Evolutionary conservation across 2,797 vertebrate genomes (phyloP), one percentile per base, ranked within the genome.

Genomic region (Peromyscus nudipes): DNA sequence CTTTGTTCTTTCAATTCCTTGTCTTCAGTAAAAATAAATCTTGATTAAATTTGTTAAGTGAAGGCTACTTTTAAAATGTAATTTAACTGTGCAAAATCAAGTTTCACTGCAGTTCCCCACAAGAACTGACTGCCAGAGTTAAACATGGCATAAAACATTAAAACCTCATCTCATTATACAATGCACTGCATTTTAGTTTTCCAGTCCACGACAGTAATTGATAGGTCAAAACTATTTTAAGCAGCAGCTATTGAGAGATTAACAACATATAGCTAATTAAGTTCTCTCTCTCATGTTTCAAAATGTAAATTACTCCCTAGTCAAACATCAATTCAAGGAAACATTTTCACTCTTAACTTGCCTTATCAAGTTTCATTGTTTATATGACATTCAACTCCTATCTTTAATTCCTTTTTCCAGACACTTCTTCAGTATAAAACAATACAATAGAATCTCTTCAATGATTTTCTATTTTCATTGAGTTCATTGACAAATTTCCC

Each of bases 1-100:
- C 76, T 95, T 89, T 85, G 65, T 81, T 94, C 37, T 57, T 90
- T 86, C 29, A 62, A 82, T 89, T 96, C 88, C 82, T 92, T 92
- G 19, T 95, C 19, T 40, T 79, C 55, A 75, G 49, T 92, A 96
- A 97, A 92, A 95, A 96, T 93, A 84, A 96, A 92, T 88, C 57
- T 89, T 96, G 57, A 90, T 46, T 87, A 87, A 90, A 92, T 65
- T 65, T 94, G 27, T 40, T 80, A 95, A 89, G 75, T 85, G 31
- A 92, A 75, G 52, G 71, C 19, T 95, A 95, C 85, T 92, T 86
- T 95, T 88, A 85, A 90, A 88, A 37, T n/a, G 69, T 60, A 77
- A 17, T 73, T 93, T 96, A 55, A 81, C 23, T 94, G 83, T 91
- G 43, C 87, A 96, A 92, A 96, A 89, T 85, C 37, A 87, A 92